These are phyloP conservation scores for Auanema sp. DNA, from an alignment of 2,888 invertebrate species.

Conservation along the genomic window DNA sequence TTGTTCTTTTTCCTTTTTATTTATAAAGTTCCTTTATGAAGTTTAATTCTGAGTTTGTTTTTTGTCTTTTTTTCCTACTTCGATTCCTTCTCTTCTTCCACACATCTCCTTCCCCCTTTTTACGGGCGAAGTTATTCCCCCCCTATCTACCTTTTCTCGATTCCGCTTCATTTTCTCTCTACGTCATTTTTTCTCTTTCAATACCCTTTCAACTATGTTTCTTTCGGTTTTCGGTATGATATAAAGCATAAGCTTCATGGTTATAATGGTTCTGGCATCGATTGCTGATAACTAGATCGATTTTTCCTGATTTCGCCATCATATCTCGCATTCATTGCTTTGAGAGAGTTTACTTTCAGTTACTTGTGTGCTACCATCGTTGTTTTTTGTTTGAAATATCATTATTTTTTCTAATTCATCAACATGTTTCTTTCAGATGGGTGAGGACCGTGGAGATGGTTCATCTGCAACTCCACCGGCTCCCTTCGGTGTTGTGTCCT, in stretches of 20 bases:
- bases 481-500: slow-evolving; percentile 21
- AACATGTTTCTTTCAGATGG: slow-evolving; percentile 23
- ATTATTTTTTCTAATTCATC: background rate
- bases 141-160: background rate
- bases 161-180: background rate
- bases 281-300: slow-evolving; percentile 4
- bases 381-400: background rate
- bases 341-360: no score
- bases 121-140: background rate
- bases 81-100: background rate
- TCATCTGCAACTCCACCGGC: slow-evolving; percentile 30
- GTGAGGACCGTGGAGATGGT: slow-evolving; percentile 43
- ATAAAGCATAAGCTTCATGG: background rate
- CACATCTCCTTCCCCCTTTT: background rate
- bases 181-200: background rate
- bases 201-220: background rate
- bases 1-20: slow-evolving; percentile 3
- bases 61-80: slow-evolving; percentile 2
- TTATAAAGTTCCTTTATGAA: background rate
- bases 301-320: background rate
- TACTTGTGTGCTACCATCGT: background rate
- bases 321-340: background rate
- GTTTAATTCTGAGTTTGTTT: background rate
- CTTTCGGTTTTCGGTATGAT: background rate
- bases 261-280: background rate